Percentiles rank a stretch among this genome's conserved stretches.
These are phyloP conservation scores for Pseudochirops cupreus DNA, from an alignment of 2,797 vertebrate species.

Conservation along the genomic window DNA sequence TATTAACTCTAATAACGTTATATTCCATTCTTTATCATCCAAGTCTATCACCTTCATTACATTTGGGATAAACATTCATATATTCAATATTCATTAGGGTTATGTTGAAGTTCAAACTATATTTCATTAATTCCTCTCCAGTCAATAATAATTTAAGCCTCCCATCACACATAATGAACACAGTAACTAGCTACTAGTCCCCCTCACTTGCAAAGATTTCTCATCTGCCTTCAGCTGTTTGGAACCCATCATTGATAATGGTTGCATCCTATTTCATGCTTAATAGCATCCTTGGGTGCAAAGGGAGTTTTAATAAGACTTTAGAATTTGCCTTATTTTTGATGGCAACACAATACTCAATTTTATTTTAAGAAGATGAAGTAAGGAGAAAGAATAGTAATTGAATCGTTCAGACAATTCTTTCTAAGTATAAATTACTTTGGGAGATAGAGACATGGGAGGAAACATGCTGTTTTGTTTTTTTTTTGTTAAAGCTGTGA, in stretches of 20 bases:
- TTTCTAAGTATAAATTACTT: not conserved
- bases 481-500: too few species aligned
- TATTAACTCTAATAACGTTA: not conserved
- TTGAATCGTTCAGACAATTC: not conserved
- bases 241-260: not conserved
- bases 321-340: not conserved
- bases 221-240: not conserved
- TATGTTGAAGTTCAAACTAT: not conserved
- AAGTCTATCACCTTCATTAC: not conserved
- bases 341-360: not conserved
- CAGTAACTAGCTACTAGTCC: not conserved
- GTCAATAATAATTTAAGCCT: not conserved
- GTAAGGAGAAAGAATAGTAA: not conserved
- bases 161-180: not conserved
- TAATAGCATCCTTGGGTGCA: not conserved
- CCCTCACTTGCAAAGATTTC: not conserved
- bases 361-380: slow-evolving; percentile 8
- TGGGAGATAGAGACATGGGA: not conserved
- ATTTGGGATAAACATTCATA: not conserved
- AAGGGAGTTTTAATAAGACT: not conserved
- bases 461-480: too few species aligned
- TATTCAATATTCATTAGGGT: not conserved
- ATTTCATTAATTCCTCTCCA: not conserved
- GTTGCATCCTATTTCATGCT: not conserved
- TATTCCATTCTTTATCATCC: not conserved